A percentile compares a stretch with the other conserved stretches of the same genome.
These are phyloP conservation scores for Campopleginae sp. DNA, from an alignment of 2,888 invertebrate species.

Conservation along the genomic window DNA sequence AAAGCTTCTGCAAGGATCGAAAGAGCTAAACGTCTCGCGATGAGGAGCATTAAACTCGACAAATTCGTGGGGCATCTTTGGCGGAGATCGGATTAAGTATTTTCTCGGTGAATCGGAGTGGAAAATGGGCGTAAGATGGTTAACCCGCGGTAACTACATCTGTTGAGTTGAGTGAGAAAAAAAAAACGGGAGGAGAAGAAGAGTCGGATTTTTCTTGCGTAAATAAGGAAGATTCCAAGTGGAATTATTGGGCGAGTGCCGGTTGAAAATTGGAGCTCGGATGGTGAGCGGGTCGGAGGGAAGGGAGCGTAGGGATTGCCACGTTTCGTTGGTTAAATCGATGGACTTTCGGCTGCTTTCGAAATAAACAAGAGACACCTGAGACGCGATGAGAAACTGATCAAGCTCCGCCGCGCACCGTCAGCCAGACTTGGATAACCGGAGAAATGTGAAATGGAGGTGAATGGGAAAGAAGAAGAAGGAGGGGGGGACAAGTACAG, in stretches of 20 bases:
- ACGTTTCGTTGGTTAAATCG: constrained; percentile 36
- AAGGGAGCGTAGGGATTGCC: neutral
- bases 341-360: constrained; percentile 48
- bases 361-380: constrained; percentile 63
- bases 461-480: neutral
- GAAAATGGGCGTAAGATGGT: neutral
- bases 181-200: neutral
- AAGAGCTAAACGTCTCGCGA: neutral
- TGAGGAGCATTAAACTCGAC: neutral
- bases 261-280: neutral
- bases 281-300: neutral
- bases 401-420: constrained; percentile 50
- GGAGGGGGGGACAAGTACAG: neutral
- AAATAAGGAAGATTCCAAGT: constrained; percentile 17
- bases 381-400: constrained; percentile 62
- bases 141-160: neutral
- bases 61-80: neutral
- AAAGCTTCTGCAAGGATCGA: neutral
- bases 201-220: neutral
- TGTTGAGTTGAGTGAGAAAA: neutral
- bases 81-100: neutral
- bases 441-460: constrained; percentile 20
- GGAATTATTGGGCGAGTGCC: neutral
- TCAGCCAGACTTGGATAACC: constrained; percentile 59
- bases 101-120: neutral